Conservation (phyloP, 2,888 invertebrate species). For the Drosophila mulleri region DNA sequence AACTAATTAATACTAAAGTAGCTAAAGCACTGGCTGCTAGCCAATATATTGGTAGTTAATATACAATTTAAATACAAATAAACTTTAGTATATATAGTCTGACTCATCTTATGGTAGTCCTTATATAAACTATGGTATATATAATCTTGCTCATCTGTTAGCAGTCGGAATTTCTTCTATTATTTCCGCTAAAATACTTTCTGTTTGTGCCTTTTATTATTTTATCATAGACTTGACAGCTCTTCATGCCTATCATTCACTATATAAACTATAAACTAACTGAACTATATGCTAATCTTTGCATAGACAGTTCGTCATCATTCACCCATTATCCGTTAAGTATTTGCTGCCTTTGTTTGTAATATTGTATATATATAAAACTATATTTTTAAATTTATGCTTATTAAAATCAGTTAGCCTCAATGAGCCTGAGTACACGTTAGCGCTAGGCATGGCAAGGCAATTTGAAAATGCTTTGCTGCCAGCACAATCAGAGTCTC, state of each 20-base stretch:
- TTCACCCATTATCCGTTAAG: neutral
- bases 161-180: too few species aligned
- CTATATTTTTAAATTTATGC: conserved; percentile 6
- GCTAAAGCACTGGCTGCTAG: too few species aligned
- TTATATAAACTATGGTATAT: too few species aligned
- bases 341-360: neutral
- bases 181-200: neutral
- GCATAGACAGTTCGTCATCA: neutral
- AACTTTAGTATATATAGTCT: too few species aligned
- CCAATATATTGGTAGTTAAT: too few species aligned
- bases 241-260: too few species aligned
- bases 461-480: conserved; percentile 19
- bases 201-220: neutral
- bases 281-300: neutral
- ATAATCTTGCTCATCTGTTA: too few species aligned
- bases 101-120: too few species aligned
- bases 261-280: neutral
- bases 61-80: too few species aligned
- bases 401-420: conserved; percentile 21
- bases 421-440: conserved; percentile 7
- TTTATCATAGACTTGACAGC: neutral
- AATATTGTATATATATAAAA: neutral
- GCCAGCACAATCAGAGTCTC: conserved; percentile 20
- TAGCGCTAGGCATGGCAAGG: neutral
- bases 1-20: too few species aligned